Percentiles rank a stretch among this genome's conserved stretches.
Evolutionary conservation across 64 coral and sea anemone genomes (phyloP).

Genomic region (Montipora capricornis): DNA sequence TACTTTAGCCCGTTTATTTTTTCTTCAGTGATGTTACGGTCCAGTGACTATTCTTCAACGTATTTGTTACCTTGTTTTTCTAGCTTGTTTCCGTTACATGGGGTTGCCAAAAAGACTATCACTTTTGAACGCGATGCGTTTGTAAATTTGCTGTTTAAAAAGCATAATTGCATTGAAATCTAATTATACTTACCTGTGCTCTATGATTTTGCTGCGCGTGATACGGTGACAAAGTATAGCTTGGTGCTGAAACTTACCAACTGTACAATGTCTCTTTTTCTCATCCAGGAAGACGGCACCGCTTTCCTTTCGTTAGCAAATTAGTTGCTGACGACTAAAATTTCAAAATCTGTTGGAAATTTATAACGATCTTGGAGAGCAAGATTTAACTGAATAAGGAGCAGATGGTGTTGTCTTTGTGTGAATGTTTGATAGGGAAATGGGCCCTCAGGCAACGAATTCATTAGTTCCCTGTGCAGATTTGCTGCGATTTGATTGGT

Average conservation of each 20-base stretch:
- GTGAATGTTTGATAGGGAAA: neutral
- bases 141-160: neutral
- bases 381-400: neutral
- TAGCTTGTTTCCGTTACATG: neutral
- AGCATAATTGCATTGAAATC: neutral
- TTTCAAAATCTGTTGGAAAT: neutral
- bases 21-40: neutral
- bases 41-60: neutral
- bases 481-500: constrained; percentile 28
- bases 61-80: neutral
- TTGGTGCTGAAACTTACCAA: neutral
- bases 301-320: neutral
- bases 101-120: neutral
- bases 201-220: neutral
- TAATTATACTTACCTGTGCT: too few relatives aligned
- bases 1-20: too few relatives aligned
- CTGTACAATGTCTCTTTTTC: too few relatives aligned
- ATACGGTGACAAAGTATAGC: constrained; percentile 4
- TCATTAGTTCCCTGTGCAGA: neutral
- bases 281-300: too few relatives aligned
- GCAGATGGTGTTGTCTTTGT: constrained; percentile 7
- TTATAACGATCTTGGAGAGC: neutral
- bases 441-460: neutral
- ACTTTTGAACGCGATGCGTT: neutral
- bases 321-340: neutral